Evolutionary conservation across 2,888 invertebrate species (phyloP).

Genomic region (Melitaea athalia): DNA sequence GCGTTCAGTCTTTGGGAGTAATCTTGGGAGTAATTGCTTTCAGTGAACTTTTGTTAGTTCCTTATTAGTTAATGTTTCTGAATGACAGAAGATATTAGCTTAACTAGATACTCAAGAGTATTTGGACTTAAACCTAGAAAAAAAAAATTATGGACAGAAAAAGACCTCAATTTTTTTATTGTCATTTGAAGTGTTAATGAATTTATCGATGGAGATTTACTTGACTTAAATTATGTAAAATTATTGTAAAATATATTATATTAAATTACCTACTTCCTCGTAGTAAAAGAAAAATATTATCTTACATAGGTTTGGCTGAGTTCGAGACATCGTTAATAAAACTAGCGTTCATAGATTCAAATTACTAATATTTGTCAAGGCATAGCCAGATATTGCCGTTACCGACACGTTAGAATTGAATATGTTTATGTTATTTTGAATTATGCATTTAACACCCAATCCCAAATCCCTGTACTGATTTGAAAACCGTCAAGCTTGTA

Average conservation of each 20-base stretch:
- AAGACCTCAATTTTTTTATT: no score
- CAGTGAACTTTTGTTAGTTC: slow-evolving; percentile 1
- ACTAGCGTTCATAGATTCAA: background rate
- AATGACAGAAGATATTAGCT: background rate
- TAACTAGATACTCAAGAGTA: background rate
- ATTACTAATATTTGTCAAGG: no score
- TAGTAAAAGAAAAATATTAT: no score
- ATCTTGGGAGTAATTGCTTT: slow-evolving; percentile 22
- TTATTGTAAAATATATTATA: no score
- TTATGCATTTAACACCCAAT: slow-evolving; percentile 20
- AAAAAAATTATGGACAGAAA: background rate
- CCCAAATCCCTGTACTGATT: slow-evolving; percentile 41
- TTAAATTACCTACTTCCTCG: no score
- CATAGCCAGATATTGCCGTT: background rate
- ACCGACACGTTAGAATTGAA: background rate
- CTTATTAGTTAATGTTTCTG: slow-evolving; percentile 4
- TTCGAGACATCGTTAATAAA: no score
- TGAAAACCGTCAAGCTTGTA: slow-evolving; percentile 42
- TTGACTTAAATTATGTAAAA: no score
- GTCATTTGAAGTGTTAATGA: no score
- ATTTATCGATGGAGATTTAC: no score
- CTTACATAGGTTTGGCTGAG: no score
- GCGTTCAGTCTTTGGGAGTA: slow-evolving; percentile 17
- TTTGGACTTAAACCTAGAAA: background rate
- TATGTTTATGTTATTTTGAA: slow-evolving; percentile 17